Evolutionary conservation across 2,113 vertebrate species (phyloP), one percentile per base, ranked within the genome.

Genomic region (Plectropomus leopardus): DNA sequence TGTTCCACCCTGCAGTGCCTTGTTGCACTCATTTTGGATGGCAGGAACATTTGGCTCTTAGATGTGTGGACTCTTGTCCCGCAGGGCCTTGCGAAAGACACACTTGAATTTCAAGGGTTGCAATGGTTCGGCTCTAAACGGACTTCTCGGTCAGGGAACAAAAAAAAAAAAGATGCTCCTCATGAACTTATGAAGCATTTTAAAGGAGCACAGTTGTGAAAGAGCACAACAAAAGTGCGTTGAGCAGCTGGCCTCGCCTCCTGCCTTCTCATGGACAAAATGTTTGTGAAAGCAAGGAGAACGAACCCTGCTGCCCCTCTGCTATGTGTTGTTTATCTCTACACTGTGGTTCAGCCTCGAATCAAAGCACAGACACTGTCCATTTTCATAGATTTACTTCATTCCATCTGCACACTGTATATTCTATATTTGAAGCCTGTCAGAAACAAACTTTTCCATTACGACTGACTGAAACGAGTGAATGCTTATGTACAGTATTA

Each of bases 1-100:
- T 93, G 86, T 93, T 88, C 87, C 89, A 90, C 77, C 86, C 85
- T 80, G 86, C 89, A 88, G 90, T 95, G 92, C 94, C 94, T 94
- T 94, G 92, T 86, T 88, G 92, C 94, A 95, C 94, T 93, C 68
- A 50, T 86, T 79, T 84, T 80, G 68, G 66, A 90, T 68, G 76
- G 83, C 77, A 71, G 86, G 71, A 70, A 78, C 72, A 36, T 83
- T 79, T 30, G 72, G 72, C 85, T 85, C 64, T 60, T 34, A 61
- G 76, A 71, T 5, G 10, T 67, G 78, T 64, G 66, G 78, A 88
- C n/a, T 23, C 42, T 88, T 65, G 58, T 47, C 61, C 44, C 71
- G 75, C 78, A 66, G 70, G 64, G 82, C 47, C 68, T 15, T 32
- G 63, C 21, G 17, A 78, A 63, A 72, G 77, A 87, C 30, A 47